Evolutionary conservation across 1,140 invertebrate genomes (phyloP).

Genomic region (Drosophila cardini): DNA sequence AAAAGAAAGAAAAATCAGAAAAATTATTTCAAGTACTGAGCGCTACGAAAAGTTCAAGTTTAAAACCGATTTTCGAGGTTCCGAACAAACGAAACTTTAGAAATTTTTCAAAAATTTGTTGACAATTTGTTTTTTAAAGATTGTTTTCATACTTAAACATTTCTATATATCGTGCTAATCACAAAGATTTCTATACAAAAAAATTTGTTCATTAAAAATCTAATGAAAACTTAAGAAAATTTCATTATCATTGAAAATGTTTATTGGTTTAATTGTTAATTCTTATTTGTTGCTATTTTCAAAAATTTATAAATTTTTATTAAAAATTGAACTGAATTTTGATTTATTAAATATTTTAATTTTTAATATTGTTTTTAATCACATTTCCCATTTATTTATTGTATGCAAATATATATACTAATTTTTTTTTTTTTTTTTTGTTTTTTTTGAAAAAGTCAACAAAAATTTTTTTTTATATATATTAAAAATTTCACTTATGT

Average conservation of each 20-base stretch:
- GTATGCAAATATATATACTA: conserved; percentile 2
- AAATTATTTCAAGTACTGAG: background rate
- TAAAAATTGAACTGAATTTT: conserved; percentile 8
- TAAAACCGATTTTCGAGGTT: no score
- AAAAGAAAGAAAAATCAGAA: no score
- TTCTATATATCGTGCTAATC: conserved; percentile 1
- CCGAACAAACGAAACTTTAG: background rate
- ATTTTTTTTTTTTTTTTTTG: no score
- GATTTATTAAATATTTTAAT: background rate
- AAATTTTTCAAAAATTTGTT: background rate
- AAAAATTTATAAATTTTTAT: no score
- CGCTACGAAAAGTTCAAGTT: no score
- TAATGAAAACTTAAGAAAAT: no score
- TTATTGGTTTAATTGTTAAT: no score
- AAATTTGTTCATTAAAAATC: background rate
- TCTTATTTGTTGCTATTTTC: no score
- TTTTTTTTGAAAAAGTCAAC: no score
- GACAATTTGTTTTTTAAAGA: background rate
- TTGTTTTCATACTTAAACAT: background rate
- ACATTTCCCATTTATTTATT: conserved; percentile 9
- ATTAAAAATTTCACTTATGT: conserved; percentile 3
- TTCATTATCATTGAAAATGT: no score
- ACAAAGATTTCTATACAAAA: conserved; percentile 14
- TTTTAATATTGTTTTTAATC: conserved; percentile 18
- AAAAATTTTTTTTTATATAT: no score